phyloP scores from a whole-genome alignment of 2,113 vertebrate genomes.

The Glaucidium brasilianum region DNA sequence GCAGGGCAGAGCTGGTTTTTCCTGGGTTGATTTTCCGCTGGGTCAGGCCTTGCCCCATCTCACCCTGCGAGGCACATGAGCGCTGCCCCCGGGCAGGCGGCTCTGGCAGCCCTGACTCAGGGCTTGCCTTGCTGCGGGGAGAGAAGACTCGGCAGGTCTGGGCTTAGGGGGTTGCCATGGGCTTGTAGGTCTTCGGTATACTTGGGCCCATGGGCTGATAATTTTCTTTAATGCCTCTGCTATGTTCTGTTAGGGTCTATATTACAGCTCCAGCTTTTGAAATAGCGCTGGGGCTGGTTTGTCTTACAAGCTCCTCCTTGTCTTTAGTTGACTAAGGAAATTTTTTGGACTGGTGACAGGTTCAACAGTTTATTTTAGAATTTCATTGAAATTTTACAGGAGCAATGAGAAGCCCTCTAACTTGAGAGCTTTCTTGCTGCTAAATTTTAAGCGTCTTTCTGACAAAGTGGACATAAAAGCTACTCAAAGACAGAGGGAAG shows the following conservation, averaged over 20 bases:
- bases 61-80: too few species aligned
- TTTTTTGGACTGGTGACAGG: neutral
- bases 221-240: neutral
- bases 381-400: neutral
- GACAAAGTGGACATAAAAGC: neutral
- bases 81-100: too few species aligned
- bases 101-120: neutral
- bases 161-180: neutral
- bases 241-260: neutral
- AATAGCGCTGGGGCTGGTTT: neutral
- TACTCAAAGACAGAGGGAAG: neutral
- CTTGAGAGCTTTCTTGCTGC: neutral
- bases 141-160: neutral
- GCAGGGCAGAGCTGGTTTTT: neutral
- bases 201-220: neutral
- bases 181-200: fast-evolving
- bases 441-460: neutral
- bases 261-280: neutral
- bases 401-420: neutral
- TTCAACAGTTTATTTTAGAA: neutral
- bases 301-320: neutral
- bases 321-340: neutral
- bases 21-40: neutral
- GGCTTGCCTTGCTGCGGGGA: neutral
- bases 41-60: too few species aligned